Evolutionary conservation across 2,888 invertebrate species (phyloP).

Genomic region (Cylloceria caligata): DNA sequence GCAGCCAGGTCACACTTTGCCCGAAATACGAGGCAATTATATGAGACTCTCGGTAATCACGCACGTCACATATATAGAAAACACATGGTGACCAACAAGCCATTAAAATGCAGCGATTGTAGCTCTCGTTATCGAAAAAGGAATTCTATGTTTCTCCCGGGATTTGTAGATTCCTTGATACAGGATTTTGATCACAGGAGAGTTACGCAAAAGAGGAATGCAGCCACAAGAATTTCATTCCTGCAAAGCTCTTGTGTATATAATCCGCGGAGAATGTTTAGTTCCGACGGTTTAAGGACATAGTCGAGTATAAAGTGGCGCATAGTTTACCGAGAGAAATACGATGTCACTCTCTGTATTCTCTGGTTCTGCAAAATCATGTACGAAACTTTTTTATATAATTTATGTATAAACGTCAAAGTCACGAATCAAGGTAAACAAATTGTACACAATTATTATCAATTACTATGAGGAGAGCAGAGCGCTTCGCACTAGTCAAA

Average conservation of each 20-base stretch:
- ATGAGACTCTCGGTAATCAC: background rate
- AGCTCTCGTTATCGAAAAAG: slow-evolving; percentile 17
- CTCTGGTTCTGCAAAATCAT: background rate
- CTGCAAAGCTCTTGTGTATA: slow-evolving; percentile 7
- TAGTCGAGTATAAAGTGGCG: background rate
- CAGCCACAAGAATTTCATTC: slow-evolving; percentile 32
- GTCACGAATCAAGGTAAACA: no score
- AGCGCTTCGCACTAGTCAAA: no score
- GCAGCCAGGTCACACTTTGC: background rate
- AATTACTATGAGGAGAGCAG: no score
- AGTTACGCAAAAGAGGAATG: background rate
- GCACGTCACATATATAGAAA: background rate
- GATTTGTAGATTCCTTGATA: background rate
- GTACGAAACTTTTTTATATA: background rate
- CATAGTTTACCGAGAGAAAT: slow-evolving; percentile 33
- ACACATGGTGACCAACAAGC: background rate
- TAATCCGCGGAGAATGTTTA: slow-evolving; percentile 3
- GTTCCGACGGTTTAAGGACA: background rate
- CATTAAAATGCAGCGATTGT: background rate
- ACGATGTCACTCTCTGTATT: slow-evolving; percentile 16
- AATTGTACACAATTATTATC: no score
- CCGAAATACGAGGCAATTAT: slow-evolving; percentile 14
- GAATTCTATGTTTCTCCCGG: background rate
- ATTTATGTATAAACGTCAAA: background rate
- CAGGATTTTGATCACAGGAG: background rate